Percentiles rank a stretch among this genome's conserved stretches.
Conservation (phyloP, 2,797 vertebrate genomes). For the Pangasius macronema region DNA sequence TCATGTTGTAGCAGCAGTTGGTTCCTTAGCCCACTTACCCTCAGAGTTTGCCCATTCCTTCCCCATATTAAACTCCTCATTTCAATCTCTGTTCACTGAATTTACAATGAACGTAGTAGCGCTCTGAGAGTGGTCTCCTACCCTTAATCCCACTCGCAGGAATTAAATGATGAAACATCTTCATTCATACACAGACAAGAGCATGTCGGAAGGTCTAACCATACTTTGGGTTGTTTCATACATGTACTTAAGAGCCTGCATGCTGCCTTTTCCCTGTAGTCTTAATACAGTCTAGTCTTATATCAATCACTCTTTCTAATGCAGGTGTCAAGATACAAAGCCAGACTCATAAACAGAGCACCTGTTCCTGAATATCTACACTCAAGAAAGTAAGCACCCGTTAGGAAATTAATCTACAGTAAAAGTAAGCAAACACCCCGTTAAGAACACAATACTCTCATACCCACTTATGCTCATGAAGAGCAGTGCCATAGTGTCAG, state of each 20-base stretch:
- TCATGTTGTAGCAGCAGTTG: slow-evolving; percentile 13
- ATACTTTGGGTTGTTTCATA: background rate
- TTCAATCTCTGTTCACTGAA: slow-evolving; percentile 56
- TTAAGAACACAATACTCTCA: background rate
- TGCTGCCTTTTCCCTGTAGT: background rate
- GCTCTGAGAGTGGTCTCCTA: slow-evolving; percentile 20
- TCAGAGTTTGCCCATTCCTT: slow-evolving; percentile 4
- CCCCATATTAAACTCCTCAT: slow-evolving; percentile 38
- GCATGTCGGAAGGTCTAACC: background rate
- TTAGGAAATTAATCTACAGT: background rate
- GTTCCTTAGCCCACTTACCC: slow-evolving; percentile 11
- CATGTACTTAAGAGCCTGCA: slow-evolving; percentile 1
- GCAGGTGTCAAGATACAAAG: slow-evolving; percentile 14
- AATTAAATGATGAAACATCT: background rate
- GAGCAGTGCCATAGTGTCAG: no score
- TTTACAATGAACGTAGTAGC: slow-evolving; percentile 54
- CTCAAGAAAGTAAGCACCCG: background rate
- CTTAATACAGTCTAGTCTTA: background rate
- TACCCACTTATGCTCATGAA: background rate
- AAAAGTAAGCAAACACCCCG: slow-evolving; percentile 2
- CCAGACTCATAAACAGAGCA: background rate
- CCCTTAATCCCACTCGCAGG: slow-evolving; percentile 20
- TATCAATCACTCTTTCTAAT: slow-evolving; percentile 25
- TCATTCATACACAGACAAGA: slow-evolving; percentile 17
- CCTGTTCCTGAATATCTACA: background rate